phyloP scores from a whole-genome alignment of 2,797 vertebrate species.

The Halcyon chelicuti region DNA sequence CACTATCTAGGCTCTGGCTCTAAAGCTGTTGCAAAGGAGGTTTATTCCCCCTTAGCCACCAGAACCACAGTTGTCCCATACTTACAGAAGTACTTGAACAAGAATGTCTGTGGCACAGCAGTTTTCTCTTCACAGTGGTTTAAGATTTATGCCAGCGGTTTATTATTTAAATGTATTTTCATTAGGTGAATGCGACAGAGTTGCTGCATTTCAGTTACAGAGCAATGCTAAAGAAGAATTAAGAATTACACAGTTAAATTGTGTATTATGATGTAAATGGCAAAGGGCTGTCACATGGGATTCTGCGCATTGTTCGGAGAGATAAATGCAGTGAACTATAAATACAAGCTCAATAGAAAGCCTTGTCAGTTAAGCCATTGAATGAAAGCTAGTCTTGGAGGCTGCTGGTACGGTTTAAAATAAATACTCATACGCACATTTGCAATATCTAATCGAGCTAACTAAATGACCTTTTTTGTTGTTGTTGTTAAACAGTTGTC shows the following conservation, averaged over 20 bases:
- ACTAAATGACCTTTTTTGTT: neutral
- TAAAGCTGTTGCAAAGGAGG: neutral
- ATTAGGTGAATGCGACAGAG: slow-evolving; percentile 32
- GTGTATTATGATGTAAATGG: slow-evolving; percentile 72
- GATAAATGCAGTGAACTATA: slow-evolving; percentile 72
- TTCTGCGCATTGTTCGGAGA: slow-evolving; percentile 62
- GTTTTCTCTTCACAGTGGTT: neutral
- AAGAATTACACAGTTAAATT: slow-evolving; percentile 60
- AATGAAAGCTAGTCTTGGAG: slow-evolving; percentile 49
- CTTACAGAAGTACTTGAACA: neutral
- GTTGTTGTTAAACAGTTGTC: neutral
- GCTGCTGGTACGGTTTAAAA: slow-evolving; percentile 6
- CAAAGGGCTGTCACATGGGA: slow-evolving; percentile 49
- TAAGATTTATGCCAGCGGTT: slow-evolving; percentile 34
- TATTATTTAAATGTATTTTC: slow-evolving; percentile 66
- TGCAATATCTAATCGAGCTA: neutral
- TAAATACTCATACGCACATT: neutral
- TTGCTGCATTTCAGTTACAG: neutral
- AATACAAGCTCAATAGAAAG: slow-evolving; percentile 70
- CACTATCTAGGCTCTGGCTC: slow-evolving; percentile 32
- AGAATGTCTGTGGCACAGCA: neutral
- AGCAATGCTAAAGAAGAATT: slow-evolving; percentile 36
- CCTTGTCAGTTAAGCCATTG: slow-evolving; percentile 61
- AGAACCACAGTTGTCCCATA: neutral
- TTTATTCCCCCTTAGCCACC: slow-evolving; percentile 9